Conservation (phyloP, 2,888 invertebrate genomes). For the Tenthredo notha region DNA sequence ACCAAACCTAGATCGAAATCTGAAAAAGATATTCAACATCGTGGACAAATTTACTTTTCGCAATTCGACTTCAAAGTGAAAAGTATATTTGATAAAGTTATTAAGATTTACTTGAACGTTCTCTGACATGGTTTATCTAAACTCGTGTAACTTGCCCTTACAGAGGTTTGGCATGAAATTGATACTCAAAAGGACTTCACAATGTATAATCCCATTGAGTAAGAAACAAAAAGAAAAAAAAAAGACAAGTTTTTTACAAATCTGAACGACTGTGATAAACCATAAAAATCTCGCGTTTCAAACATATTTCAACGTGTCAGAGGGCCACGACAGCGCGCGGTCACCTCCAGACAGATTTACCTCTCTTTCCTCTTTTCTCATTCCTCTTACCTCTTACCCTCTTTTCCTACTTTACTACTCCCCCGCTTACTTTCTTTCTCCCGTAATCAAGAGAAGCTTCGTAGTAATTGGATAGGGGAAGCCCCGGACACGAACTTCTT, state of each 20-base stretch:
- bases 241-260: background rate
- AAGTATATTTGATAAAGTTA: background rate
- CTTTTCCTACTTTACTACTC: background rate
- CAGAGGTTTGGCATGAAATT: background rate
- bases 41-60: background rate
- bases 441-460: slow-evolving; percentile 48
- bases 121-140: background rate
- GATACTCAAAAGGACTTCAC: background rate
- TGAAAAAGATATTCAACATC: background rate
- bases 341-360: slow-evolving; percentile 45
- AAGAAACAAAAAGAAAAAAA: background rate
- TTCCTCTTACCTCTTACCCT: background rate
- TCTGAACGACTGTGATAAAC: background rate
- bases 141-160: background rate
- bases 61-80: background rate
- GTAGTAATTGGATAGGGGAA: slow-evolving; percentile 75
- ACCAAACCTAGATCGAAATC: background rate
- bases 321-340: background rate
- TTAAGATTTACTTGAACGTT: background rate
- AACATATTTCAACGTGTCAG: slow-evolving; percentile 18
- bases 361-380: slow-evolving; percentile 3
- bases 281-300: background rate
- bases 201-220: background rate
- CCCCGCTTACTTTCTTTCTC: slow-evolving; percentile 16
- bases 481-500: slow-evolving; percentile 70